Evolutionary conservation across 2,113 vertebrate species (phyloP).

Genomic region (zebrafish (Danio rerio)): DNA sequence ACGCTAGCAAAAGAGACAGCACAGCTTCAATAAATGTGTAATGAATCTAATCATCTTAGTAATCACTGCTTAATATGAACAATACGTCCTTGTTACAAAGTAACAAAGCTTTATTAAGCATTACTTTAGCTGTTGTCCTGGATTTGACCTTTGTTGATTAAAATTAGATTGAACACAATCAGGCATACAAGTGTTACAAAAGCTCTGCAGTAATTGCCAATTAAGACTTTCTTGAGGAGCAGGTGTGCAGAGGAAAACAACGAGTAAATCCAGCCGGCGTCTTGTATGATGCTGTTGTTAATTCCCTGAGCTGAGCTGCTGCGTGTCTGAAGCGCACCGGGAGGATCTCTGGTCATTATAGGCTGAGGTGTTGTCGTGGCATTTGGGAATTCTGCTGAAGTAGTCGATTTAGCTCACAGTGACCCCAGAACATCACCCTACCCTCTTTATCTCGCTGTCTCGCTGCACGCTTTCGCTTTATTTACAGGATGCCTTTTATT

Average conservation of each 20-base stretch:
- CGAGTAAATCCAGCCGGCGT: slow-evolving; percentile 16
- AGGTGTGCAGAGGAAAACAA: slow-evolving; percentile 33
- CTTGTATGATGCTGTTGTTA: slow-evolving; percentile 14
- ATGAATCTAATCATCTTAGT: slow-evolving; percentile 55
- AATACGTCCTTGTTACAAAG: slow-evolving; percentile 55
- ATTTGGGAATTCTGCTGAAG: slow-evolving; percentile 52
- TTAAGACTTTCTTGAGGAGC: slow-evolving; percentile 46
- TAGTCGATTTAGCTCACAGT: slow-evolving; percentile 56
- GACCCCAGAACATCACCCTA: slow-evolving; percentile 37
- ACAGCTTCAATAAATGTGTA: slow-evolving; percentile 57
- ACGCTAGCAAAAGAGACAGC: slow-evolving; percentile 46
- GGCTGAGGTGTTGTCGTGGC: slow-evolving; percentile 31
- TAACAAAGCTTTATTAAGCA: slow-evolving; percentile 60
- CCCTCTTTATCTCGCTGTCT: slow-evolving; percentile 5
- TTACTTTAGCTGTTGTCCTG: slow-evolving; percentile 53
- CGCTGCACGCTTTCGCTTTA: not conserved
- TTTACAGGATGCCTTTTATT: not conserved
- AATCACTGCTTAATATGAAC: slow-evolving; percentile 60
- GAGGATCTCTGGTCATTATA: slow-evolving; percentile 49
- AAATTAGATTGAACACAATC: slow-evolving; percentile 55
- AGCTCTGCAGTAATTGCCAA: slow-evolving; percentile 37
- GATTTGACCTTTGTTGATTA: slow-evolving; percentile 57
- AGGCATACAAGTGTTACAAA: slow-evolving; percentile 48
- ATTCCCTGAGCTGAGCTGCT: slow-evolving; percentile 29
- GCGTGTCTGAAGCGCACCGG: slow-evolving; percentile 17